phyloP scores from a whole-genome alignment of 2,888 invertebrate genomes.

The Lydus trimaculatus region DNA sequence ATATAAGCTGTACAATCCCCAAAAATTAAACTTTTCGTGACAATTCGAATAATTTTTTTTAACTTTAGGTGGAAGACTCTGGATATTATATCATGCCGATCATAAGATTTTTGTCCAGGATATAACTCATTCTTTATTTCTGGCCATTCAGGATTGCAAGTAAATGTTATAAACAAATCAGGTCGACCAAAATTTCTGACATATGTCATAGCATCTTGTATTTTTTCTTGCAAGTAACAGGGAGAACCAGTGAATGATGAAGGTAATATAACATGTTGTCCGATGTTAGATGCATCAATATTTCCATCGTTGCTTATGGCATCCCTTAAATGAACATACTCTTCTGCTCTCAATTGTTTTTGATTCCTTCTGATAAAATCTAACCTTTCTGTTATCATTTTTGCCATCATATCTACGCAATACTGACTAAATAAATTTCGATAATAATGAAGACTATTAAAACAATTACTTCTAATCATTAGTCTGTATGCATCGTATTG shows the following conservation, averaged over 20 bases:
- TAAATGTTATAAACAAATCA: neutral
- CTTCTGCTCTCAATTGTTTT: neutral
- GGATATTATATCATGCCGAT: neutral
- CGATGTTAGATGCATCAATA: neutral
- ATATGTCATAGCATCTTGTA: neutral
- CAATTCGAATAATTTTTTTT: too few relatives aligned
- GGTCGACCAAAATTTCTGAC: neutral
- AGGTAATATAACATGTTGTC: neutral
- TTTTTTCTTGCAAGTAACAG: neutral
- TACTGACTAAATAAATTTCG: neutral
- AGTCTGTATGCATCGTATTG: neutral
- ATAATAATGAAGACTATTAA: neutral
- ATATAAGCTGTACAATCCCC: neutral
- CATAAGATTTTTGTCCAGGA: neutral
- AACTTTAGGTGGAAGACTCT: neutral
- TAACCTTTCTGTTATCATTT: neutral
- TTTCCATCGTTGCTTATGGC: neutral
- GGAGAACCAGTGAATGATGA: neutral
- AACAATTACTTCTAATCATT: neutral
- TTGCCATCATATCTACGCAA: neutral
- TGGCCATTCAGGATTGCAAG: neutral
- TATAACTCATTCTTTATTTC: neutral
- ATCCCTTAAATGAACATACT: neutral
- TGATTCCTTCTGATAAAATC: neutral
- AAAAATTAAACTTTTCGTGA: neutral